Evolutionary conservation across 2,797 vertebrate species (phyloP).

Genomic region (Pipistrellus pygmaeus): DNA sequence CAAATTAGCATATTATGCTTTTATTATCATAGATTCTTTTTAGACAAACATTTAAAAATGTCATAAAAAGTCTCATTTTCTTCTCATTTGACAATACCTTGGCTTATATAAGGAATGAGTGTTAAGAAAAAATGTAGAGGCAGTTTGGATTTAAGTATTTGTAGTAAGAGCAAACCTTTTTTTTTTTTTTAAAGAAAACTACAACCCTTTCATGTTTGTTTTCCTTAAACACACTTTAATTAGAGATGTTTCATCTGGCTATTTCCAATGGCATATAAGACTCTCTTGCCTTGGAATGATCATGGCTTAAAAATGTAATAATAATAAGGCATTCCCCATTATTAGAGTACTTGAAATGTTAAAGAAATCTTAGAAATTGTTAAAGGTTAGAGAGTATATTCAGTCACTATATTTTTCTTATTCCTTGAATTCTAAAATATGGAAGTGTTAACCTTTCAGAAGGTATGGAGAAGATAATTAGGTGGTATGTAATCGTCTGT

Average conservation of each 20-base stretch:
- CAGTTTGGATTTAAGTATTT: neutral
- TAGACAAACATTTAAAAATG: neutral
- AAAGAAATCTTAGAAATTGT: constrained; percentile 70
- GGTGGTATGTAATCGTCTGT: constrained; percentile 92
- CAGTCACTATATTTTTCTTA: constrained; percentile 82
- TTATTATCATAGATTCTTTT: neutral
- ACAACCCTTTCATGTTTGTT: neutral
- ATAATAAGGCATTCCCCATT: constrained; percentile 52
- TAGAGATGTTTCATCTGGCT: neutral
- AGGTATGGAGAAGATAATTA: constrained; percentile 90
- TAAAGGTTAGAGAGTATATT: constrained; percentile 82
- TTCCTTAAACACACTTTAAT: neutral
- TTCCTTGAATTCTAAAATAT: constrained; percentile 89
- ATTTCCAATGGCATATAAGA: neutral
- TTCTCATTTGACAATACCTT: neutral
- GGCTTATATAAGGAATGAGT: neutral
- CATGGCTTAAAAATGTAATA: neutral
- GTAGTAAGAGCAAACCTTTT: neutral
- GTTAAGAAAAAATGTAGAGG: neutral
- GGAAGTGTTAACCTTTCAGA: constrained; percentile 93
- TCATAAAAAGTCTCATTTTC: neutral
- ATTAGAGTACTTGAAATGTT: constrained; percentile 75
- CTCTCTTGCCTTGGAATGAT: neutral
- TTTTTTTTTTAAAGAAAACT: neutral
- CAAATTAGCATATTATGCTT: too few species aligned